phyloP scores from a whole-genome alignment of 2,797 vertebrate genomes.

The Vespertilio murinus region DNA sequence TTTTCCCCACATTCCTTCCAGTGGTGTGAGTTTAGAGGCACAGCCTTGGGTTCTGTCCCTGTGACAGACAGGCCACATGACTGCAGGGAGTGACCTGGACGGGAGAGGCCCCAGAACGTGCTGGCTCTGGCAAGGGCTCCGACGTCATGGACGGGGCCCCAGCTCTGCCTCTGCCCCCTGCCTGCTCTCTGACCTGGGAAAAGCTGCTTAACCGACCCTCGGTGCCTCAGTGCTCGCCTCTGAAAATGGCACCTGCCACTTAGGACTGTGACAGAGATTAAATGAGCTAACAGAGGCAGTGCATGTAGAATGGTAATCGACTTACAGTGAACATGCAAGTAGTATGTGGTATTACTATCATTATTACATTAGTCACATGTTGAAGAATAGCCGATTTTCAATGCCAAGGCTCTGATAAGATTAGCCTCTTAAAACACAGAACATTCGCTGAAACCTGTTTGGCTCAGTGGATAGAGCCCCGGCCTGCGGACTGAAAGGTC shows the following conservation, averaged over 20 bases:
- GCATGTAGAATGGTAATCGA: neutral
- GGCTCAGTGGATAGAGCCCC: too few relatives aligned
- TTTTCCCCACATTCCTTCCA: neutral
- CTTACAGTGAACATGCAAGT: neutral
- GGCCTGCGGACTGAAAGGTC: too few relatives aligned
- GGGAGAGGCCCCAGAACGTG: neutral
- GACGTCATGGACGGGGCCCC: neutral
- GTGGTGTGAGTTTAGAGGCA: neutral
- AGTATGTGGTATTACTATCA: neutral
- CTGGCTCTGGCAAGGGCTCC: neutral
- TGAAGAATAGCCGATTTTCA: neutral
- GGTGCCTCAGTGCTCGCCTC: neutral
- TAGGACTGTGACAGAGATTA: neutral
- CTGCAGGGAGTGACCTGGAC: accelerated
- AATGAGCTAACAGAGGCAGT: neutral
- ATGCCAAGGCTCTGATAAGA: neutral
- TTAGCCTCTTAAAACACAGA: neutral
- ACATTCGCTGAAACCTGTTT: neutral
- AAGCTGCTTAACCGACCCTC: neutral
- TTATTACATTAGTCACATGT: neutral
- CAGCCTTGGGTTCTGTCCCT: accelerated
- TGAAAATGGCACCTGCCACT: neutral
- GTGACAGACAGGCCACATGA: neutral
- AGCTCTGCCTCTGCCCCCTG: neutral
- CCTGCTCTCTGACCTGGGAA: neutral